These are phyloP conservation scores for Oncorhynchus tshawytscha DNA, from an alignment of 2,113 vertebrate species.

Conservation along the genomic window DNA sequence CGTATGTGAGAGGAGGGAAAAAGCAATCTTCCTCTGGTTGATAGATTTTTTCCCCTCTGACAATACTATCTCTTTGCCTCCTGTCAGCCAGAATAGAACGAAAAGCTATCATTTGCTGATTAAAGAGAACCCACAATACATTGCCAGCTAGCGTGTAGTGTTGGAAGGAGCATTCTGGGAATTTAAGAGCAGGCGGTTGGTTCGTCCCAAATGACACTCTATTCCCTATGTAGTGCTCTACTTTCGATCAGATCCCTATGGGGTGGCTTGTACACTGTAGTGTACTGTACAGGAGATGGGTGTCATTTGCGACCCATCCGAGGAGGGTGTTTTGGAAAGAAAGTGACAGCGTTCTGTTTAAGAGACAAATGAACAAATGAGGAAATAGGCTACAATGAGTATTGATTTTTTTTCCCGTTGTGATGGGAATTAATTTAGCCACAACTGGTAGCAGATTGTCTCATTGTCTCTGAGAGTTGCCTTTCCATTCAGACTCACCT, in stretches of 20 bases:
- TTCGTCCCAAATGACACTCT: too few species aligned
- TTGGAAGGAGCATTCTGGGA: slow-evolving; percentile 9
- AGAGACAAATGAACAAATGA: slow-evolving; percentile 55
- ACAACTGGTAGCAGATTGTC: slow-evolving; percentile 42
- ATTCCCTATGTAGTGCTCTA: too few species aligned
- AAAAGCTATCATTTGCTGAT: slow-evolving; percentile 46
- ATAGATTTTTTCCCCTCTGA: slow-evolving; percentile 39
- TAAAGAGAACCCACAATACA: slow-evolving; percentile 21
- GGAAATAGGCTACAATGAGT: slow-evolving; percentile 50
- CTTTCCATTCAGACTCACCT: slow-evolving; percentile 57
- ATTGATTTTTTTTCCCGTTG: slow-evolving; percentile 51
- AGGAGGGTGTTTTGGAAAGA: neutral
- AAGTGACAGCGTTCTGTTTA: slow-evolving; percentile 47
- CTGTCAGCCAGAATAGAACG: slow-evolving; percentile 10
- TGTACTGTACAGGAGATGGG: too few species aligned
- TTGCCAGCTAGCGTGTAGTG: neutral
- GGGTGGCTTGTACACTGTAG: too few species aligned
- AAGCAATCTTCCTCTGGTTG: slow-evolving; percentile 39
- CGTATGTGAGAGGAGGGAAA: slow-evolving; percentile 12
- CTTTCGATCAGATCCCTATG: too few species aligned
- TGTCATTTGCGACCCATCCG: too few species aligned
- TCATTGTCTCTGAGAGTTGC: slow-evolving; percentile 42
- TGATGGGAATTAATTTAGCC: slow-evolving; percentile 50
- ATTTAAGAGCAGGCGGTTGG: slow-evolving; percentile 7
- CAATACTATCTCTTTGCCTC: slow-evolving; percentile 20